Percentiles rank a stretch among this genome's conserved stretches.
Conservation (phyloP, 2,888 invertebrate genomes). For the Heterodera filipjevi region DNA sequence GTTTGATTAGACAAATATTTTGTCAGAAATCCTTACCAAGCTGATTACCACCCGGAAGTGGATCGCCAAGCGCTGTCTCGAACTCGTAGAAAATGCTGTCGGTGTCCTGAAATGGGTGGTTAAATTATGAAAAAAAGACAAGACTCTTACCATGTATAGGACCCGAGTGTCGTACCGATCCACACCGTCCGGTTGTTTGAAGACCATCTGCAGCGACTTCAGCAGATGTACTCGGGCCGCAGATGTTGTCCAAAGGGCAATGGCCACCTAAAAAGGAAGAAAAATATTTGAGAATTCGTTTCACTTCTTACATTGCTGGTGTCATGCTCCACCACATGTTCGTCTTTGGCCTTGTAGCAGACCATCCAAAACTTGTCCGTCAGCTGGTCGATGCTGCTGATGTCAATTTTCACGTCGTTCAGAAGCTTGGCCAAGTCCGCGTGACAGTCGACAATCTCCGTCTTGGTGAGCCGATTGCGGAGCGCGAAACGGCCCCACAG, state of each 20-base stretch:
- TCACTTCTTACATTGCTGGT: too few relatives aligned
- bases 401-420: background rate
- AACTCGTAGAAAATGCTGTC: slow-evolving; percentile 29
- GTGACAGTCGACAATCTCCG: background rate
- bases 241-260: slow-evolving; percentile 20
- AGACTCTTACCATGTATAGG: background rate
- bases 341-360: background rate
- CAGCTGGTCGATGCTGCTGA: slow-evolving; percentile 4
- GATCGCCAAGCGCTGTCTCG: background rate
- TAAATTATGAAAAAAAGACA: too few relatives aligned
- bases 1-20: background rate
- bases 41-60: background rate
- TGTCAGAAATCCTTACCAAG: background rate
- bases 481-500: slow-evolving; percentile 25
- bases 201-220: background rate
- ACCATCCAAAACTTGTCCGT: background rate
- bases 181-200: too few relatives aligned
- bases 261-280: background rate
- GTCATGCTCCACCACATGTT: background rate
- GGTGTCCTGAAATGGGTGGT: slow-evolving; percentile 9
- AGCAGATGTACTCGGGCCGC: slow-evolving; percentile 7
- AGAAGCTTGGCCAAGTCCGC: background rate
- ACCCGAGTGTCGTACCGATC: background rate
- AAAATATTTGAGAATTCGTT: too few relatives aligned
- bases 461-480: background rate